Evolutionary conservation across 2,888 invertebrate species (phyloP).

Genomic region (Drosophila sordidapex): DNA sequence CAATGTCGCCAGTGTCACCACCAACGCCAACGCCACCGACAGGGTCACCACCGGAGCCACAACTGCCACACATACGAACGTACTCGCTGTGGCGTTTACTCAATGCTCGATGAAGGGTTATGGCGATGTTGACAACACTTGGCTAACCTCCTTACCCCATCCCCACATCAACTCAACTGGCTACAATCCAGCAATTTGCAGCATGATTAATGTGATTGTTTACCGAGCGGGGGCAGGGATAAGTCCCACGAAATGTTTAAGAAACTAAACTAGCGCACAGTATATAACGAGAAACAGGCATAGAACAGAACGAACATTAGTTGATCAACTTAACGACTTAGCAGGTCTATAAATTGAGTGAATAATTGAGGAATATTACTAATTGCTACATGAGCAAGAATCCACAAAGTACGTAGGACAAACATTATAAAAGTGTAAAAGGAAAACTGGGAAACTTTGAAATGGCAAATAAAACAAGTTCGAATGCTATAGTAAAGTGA

Average conservation of each 20-base stretch:
- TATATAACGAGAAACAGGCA: neutral
- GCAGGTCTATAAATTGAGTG: neutral
- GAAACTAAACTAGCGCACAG: slow-evolving; percentile 7
- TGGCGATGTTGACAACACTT: slow-evolving; percentile 70
- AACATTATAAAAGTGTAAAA: neutral
- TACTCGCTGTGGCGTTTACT: slow-evolving; percentile 12
- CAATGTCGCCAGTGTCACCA: slow-evolving; percentile 53
- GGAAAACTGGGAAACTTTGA: neutral
- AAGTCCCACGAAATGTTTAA: slow-evolving; percentile 15
- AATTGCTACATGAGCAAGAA: neutral
- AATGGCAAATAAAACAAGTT: neutral
- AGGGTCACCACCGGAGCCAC: slow-evolving; percentile 16
- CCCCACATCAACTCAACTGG: neutral
- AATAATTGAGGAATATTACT: neutral
- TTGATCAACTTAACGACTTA: slow-evolving; percentile 1
- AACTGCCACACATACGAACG: slow-evolving; percentile 28
- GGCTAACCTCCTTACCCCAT: slow-evolving; percentile 13
- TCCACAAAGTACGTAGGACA: neutral
- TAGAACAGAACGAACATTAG: slow-evolving; percentile 7
- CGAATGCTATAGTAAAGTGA: neutral
- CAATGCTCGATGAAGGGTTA: slow-evolving; percentile 65
- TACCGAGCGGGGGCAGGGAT: slow-evolving; percentile 27
- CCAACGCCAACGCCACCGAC: slow-evolving; percentile 20
- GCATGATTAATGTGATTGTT: slow-evolving; percentile 55
- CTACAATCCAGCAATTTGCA: slow-evolving; percentile 34